Base-by-base conservation (phyloP, 2,797 vertebrate species). In the Cossypha heuglini region DNA sequence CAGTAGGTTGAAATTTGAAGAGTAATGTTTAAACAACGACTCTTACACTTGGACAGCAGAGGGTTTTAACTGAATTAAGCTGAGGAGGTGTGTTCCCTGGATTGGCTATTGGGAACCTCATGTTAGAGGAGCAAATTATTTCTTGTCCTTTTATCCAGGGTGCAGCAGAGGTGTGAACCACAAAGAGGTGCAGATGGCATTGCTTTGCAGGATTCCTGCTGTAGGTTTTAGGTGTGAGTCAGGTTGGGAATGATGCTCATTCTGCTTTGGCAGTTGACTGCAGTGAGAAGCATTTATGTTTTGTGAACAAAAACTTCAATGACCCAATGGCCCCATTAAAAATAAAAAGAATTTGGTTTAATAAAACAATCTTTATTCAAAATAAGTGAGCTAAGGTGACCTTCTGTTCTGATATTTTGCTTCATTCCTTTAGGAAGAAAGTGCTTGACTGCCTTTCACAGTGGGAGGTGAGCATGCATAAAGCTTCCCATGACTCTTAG, bases 1-100 rank as follows among this genome's bases (percentile, higher is more conserved):
- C 11, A n/a, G 17, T 2, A 24, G 26, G 14, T 11, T 43, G 83
- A 31, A 66, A 3, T 22, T 42, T 25, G 26, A 57, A 63, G 31
- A 43, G 18, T 13, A 17, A 19, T 5, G 11, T 22, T 54, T 69
- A 25, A 93, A 13, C 3, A 31, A 13, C 0, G 0, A 10, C 17
- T 43, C 9, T 67, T 2, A 1, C 2, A 1, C 16, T 54, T 72
- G 77, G 46, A 5, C 51, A 51, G 51, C 16, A 49, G 16, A 37
- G 2, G 4, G 4, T 64, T 81, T 51, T 31, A 18, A 8, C n/a
- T 43, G 38, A 37, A 43, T 68, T 21, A 28, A 21, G 40, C 33
- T 7, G 3, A 24, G 21, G 38, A 72, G 5, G 2, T 25, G 9
- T 9, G 9, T 8, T 42, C 24, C 24, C 22, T 25, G 14, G 7